Percentiles rank a stretch among this genome's conserved stretches.
Evolutionary conservation across 92 coral and sea anemone genomes (phyloP).

Genomic region (Pocillopora meandrina): DNA sequence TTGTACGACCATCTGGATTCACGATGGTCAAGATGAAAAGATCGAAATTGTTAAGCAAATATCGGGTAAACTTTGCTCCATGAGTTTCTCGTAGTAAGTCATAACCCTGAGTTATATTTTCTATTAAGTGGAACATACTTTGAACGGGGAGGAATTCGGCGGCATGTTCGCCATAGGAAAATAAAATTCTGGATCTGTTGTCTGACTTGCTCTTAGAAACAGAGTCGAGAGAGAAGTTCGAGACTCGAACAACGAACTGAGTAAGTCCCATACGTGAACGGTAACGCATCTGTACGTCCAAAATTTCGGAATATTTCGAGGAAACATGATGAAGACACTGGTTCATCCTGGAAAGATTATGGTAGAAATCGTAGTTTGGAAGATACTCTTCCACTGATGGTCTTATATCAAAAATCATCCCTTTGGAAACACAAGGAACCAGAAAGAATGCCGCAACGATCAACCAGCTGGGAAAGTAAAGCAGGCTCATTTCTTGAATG

Average conservation of each 20-base stretch:
- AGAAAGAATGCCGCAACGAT: slow-evolving; percentile 46
- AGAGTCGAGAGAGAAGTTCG: slow-evolving; percentile 52
- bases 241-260: slow-evolving; percentile 71
- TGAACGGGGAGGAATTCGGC: slow-evolving; percentile 85
- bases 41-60: slow-evolving; percentile 69
- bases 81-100: slow-evolving; percentile 24
- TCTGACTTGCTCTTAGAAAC: slow-evolving; percentile 10
- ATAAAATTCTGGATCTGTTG: slow-evolving; percentile 55
- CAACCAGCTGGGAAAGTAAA: not conserved
- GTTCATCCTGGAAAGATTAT: slow-evolving; percentile 72
- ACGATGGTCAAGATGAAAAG: slow-evolving; percentile 62
- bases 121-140: slow-evolving; percentile 71
- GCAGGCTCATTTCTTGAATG: slow-evolving; percentile 31
- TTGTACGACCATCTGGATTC: slow-evolving; percentile 80
- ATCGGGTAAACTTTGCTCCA: slow-evolving; percentile 62
- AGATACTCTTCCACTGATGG: slow-evolving; percentile 59
- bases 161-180: slow-evolving; percentile 84
- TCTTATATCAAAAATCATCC: slow-evolving; percentile 60
- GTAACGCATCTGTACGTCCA: slow-evolving; percentile 72
- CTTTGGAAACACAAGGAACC: slow-evolving; percentile 51
- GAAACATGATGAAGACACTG: slow-evolving; percentile 74
- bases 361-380: slow-evolving; percentile 75
- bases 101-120: slow-evolving; percentile 72
- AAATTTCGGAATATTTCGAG: slow-evolving; percentile 60
- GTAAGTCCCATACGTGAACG: slow-evolving; percentile 84